A percentile compares a stretch with the other conserved stretches of the same genome.
phyloP scores from a whole-genome alignment of 2,797 vertebrate species.

The Sebastes goodei region DNA sequence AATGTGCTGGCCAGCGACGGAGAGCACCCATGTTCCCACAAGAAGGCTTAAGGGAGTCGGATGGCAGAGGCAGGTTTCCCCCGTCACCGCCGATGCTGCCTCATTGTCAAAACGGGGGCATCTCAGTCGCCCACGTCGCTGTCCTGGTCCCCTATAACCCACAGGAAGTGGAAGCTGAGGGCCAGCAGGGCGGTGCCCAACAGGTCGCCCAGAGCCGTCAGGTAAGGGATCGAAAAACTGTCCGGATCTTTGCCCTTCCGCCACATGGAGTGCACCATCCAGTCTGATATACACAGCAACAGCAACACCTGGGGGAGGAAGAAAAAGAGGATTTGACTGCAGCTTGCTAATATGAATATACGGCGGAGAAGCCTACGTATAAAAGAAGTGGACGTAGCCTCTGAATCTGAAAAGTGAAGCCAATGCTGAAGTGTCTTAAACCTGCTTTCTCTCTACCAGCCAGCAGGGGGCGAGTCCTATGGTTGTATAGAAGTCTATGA shows the following conservation, averaged over 20 bases:
- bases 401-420: too few species aligned
- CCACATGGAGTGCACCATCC: conserved; percentile 99
- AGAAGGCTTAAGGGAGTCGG: conserved; percentile 12
- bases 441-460: too few species aligned
- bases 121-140: conserved; percentile 94
- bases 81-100: rapidly evolving
- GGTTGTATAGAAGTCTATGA: too few species aligned
- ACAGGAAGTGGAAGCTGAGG: conserved; percentile 94
- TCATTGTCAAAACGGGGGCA: not conserved
- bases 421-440: too few species aligned
- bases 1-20: conserved; percentile 23
- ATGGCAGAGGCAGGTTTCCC: not conserved
- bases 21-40: conserved; percentile 17
- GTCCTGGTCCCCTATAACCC: conserved; percentile 95
- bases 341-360: too few species aligned
- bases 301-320: conserved; percentile 85
- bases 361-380: too few species aligned
- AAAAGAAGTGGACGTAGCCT: too few species aligned
- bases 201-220: conserved; percentile 94
- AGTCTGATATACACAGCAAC: conserved; percentile 92
- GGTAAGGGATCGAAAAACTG: conserved; percentile 97
- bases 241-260: conserved; percentile 96
- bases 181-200: conserved; percentile 94
- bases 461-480: too few species aligned
- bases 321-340: not conserved